Percentiles rank a stretch among this genome's conserved stretches.
These are phyloP conservation scores for Chroicocephalus ridibundus DNA, from an alignment of 2,113 vertebrate genomes.

Conservation along the genomic window DNA sequence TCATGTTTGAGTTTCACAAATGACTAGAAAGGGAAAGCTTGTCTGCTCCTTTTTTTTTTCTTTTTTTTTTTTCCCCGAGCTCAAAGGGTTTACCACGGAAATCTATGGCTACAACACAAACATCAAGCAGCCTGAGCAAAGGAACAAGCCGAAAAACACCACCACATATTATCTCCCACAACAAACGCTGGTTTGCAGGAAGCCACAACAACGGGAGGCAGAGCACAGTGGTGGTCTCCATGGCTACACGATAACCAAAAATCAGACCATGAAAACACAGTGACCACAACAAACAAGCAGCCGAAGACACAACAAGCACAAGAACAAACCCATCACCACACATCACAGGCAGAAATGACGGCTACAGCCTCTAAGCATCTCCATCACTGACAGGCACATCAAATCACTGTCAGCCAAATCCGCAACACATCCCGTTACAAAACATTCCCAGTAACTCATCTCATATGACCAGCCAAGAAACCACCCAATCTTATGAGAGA, in stretches of 20 bases:
- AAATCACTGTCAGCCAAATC: not conserved
- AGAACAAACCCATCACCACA: not conserved
- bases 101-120: conserved; percentile 17
- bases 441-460: not conserved
- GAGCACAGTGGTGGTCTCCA: conserved; percentile 22
- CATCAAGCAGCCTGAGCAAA: conserved; percentile 46
- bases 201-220: conserved; percentile 37
- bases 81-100: conserved; percentile 31
- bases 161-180: conserved; percentile 36
- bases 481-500: not conserved
- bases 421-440: not conserved
- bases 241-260: not conserved
- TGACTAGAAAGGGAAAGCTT: conserved; percentile 38
- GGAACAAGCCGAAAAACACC: conserved; percentile 19
- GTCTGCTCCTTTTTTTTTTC: not conserved
- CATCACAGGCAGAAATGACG: not conserved
- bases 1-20: conserved; percentile 40
- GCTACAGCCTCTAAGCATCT: not conserved
- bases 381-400: not conserved
- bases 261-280: conserved; percentile 14
- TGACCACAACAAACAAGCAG: conserved; percentile 39
- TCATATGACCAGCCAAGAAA: not conserved
- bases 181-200: conserved; percentile 61
- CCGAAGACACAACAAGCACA: not conserved
- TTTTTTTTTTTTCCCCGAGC: not conserved